phyloP scores from a whole-genome alignment of 2,113 vertebrate genomes.

The Abramis brama region DNA sequence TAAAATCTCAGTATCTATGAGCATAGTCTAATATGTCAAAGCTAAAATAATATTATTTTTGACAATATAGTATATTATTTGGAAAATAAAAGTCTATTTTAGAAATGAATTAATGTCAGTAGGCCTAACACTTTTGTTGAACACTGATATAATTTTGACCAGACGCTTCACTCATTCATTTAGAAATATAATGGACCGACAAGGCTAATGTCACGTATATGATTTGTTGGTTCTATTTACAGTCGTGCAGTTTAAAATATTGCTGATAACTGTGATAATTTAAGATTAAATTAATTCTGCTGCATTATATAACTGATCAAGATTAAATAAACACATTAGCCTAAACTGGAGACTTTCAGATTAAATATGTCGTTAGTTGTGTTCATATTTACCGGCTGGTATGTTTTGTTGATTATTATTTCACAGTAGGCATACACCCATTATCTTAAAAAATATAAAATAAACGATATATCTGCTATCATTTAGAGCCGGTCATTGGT shows the following conservation, averaged over 20 bases:
- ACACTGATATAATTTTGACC: background rate
- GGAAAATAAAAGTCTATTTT: no score
- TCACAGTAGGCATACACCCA: background rate
- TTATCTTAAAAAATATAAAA: background rate
- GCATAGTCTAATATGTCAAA: background rate
- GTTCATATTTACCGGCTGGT: background rate
- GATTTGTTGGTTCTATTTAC: background rate
- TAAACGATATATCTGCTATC: background rate
- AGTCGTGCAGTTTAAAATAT: background rate
- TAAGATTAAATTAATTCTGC: background rate
- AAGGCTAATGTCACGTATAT: background rate
- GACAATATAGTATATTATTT: background rate
- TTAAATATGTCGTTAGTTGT: background rate
- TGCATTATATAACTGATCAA: background rate
- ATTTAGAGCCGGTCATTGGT: background rate
- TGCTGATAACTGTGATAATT: background rate
- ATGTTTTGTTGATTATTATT: background rate
- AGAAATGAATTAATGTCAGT: background rate
- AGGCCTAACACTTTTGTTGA: background rate
- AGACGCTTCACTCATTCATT: background rate
- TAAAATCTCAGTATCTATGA: background rate
- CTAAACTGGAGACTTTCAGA: background rate
- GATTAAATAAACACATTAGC: background rate
- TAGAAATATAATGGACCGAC: background rate
- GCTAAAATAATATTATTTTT: background rate